Conservation (phyloP, 2,888 invertebrate genomes). For the Augochlorella aurata region DNA sequence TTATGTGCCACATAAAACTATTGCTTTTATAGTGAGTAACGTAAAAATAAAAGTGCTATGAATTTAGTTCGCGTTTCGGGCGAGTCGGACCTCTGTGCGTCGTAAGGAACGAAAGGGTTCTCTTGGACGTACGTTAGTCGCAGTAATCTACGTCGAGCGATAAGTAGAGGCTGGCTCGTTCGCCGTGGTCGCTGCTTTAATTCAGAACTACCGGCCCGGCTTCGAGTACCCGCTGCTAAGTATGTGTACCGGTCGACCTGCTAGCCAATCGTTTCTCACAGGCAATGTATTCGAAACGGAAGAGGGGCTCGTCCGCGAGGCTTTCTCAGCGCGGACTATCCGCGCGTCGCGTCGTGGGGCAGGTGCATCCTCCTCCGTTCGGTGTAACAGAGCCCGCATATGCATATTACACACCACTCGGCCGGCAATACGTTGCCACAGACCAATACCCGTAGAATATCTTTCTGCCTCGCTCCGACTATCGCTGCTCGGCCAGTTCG, state of each 20-base stretch:
- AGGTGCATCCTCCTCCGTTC: slow-evolving; percentile 67
- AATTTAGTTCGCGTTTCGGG: too few species aligned
- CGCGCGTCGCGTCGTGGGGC: slow-evolving; percentile 58
- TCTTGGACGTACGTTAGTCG: slow-evolving; percentile 41
- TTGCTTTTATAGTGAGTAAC: too few species aligned
- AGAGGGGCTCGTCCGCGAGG: slow-evolving; percentile 56
- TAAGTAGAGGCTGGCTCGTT: slow-evolving; percentile 47
- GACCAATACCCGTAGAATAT: slow-evolving; percentile 25
- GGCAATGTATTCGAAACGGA: slow-evolving; percentile 69
- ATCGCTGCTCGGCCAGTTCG: slow-evolving; percentile 18
- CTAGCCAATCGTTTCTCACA: slow-evolving; percentile 48
- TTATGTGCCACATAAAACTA: too few species aligned
- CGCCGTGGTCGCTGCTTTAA: slow-evolving; percentile 46
- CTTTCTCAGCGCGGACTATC: slow-evolving; percentile 26
- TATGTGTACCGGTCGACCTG: slow-evolving; percentile 19
- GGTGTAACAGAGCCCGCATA: slow-evolving; percentile 43
- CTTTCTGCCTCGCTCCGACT: neutral
- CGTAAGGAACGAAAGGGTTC: slow-evolving; percentile 25
- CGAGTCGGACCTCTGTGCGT: neutral
- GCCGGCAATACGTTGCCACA: slow-evolving; percentile 40
- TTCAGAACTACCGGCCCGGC: slow-evolving; percentile 57
- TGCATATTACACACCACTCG: slow-evolving; percentile 52
- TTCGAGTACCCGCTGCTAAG: neutral
- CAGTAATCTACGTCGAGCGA: slow-evolving; percentile 60
- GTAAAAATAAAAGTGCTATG: too few species aligned